These are phyloP conservation scores for Philereme vetulata DNA, from an alignment of 2,888 invertebrate genomes.

Conservation along the genomic window DNA sequence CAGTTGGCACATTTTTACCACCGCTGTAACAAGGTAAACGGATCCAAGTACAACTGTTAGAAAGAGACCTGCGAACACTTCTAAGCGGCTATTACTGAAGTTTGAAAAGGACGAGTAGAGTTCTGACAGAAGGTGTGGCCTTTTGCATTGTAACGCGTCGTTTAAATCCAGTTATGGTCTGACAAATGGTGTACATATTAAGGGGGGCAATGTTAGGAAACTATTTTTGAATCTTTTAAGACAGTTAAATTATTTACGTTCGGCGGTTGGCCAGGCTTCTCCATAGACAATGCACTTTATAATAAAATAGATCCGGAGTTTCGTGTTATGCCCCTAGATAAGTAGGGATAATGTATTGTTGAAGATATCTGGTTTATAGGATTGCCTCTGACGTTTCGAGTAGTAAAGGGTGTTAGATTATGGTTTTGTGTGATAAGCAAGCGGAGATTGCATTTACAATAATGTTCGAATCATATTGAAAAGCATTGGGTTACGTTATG, in stretches of 20 bases:
- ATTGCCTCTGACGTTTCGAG: slow-evolving; percentile 74
- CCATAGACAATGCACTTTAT: slow-evolving; percentile 82
- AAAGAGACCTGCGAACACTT: slow-evolving; percentile 55
- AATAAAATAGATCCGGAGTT: slow-evolving; percentile 80
- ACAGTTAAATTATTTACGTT: slow-evolving; percentile 83
- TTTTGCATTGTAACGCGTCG: slow-evolving; percentile 69
- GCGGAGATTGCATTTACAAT: slow-evolving; percentile 65
- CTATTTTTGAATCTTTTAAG: slow-evolving; percentile 85
- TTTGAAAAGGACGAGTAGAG: slow-evolving; percentile 53
- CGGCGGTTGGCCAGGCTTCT: slow-evolving; percentile 73
- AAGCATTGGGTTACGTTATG: slow-evolving; percentile 42
- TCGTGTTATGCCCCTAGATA: slow-evolving; percentile 79
- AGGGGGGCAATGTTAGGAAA: slow-evolving; percentile 83
- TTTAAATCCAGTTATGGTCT: slow-evolving; percentile 84
- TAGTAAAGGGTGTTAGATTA: slow-evolving; percentile 78
- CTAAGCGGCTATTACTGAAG: slow-evolving; percentile 23
- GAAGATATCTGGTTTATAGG: slow-evolving; percentile 79
- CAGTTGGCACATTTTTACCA: slow-evolving; percentile 63
- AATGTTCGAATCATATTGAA: slow-evolving; percentile 56
- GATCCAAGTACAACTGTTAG: slow-evolving; percentile 57
- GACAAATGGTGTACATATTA: slow-evolving; percentile 84
- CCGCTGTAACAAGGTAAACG: slow-evolving; percentile 67
- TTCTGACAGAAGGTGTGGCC: slow-evolving; percentile 66
- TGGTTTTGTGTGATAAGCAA: slow-evolving; percentile 66
- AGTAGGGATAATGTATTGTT: slow-evolving; percentile 78